These are phyloP conservation scores for Hapalemur alaotrensis DNA, from an alignment of 2,797 vertebrate genomes.

Conservation along the genomic window DNA sequence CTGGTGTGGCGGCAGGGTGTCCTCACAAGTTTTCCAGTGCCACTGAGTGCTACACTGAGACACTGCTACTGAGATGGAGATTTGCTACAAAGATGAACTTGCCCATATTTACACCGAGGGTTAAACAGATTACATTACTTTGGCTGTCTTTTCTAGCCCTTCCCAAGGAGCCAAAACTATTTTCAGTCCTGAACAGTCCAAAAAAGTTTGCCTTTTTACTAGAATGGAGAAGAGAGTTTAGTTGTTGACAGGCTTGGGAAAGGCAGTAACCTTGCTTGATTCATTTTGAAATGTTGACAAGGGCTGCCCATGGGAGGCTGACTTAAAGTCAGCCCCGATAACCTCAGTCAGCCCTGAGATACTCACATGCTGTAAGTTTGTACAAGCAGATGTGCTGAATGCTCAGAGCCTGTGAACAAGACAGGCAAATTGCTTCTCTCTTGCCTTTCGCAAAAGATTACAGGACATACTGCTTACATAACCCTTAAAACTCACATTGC, in stretches of 20 bases:
- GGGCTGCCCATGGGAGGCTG: neutral
- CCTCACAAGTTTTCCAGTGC: neutral
- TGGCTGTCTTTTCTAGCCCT: conserved; percentile 6
- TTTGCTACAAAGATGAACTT: neutral
- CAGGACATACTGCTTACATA: neutral
- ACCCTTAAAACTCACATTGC: neutral
- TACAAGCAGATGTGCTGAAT: conserved; percentile 48
- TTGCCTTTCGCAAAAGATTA: neutral
- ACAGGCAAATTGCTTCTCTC: conserved; percentile 49
- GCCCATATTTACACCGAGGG: neutral
- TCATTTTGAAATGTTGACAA: conserved; percentile 19
- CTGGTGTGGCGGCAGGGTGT: neutral
- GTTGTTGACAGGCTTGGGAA: neutral
- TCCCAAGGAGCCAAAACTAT: neutral
- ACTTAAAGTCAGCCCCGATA: conserved; percentile 45
- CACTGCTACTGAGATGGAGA: conserved; percentile 9
- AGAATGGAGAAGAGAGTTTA: neutral
- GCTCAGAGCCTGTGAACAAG: conserved; percentile 39
- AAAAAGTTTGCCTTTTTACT: neutral
- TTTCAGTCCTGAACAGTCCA: neutral
- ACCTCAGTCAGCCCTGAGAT: neutral
- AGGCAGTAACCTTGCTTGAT: neutral
- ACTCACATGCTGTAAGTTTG: neutral
- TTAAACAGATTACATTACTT: neutral
- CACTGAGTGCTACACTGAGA: neutral